Evolutionary conservation across 2,113 vertebrate genomes (phyloP), one percentile per base, ranked within the genome.

Genomic region (Chiloscyllium plagiosum): DNA sequence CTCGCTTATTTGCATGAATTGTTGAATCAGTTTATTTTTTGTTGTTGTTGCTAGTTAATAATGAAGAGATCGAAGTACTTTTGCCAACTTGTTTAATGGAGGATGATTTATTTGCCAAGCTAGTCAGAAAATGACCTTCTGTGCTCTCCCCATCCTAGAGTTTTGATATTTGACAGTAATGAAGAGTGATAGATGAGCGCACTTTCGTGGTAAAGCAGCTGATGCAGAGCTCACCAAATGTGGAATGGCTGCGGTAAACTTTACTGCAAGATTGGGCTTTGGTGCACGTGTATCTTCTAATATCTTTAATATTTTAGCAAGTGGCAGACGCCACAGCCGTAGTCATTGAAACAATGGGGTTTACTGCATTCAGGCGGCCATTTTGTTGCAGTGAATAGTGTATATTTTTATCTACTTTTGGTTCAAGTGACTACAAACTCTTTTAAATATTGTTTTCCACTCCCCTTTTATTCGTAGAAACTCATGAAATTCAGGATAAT

Each of bases 151-250:
- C 98, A 98, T 98, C 98, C 98, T 98, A 98, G 97, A 98, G 98
- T 98, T 98, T 97, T 98, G 98, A 98, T 99, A 98, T 98, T 98
- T 99, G 98, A 99, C 99, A 99, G 98, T 99, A 99, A 99, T 99
- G 98, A 99, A 98, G 98, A 99, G 98, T 98, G 98, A 99, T 99
- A 98, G 98, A 99, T 99, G 94, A 95, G 94, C 97, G 97, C 98
- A 98, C 97, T 97, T 98, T 98, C 98, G 98, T 98, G 97, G 98
- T 98, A 98, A 98, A 98, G 98, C 98, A 98, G 98, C 98, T 99
- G 98, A 98, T 98, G 98, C 98, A 98, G 98, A 98, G 98, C 99
- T 99, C 98, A 98, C 98, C 61, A 98, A 98, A 98, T 97, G 98
- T 96, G 97, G 97, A 98, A 98, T 98, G 97, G 97, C 97, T 98